Evolutionary conservation across 2,888 invertebrate genomes (phyloP).

Genomic region (Leptinotarsa juncta): DNA sequence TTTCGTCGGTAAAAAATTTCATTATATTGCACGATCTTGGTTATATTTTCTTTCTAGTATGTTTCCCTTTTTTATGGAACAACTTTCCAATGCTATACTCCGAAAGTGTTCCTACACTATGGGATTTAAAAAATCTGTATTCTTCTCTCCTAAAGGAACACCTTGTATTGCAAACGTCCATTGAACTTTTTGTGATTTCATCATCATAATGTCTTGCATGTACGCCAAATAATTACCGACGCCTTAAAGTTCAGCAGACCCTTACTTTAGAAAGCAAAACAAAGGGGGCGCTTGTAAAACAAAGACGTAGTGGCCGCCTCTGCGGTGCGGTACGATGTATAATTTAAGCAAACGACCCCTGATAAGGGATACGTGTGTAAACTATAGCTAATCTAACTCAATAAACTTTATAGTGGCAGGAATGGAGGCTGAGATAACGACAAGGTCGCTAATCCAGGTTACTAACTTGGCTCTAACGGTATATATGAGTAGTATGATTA

Average conservation of each 20-base stretch:
- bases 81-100: no score
- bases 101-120: no score
- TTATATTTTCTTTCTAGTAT: no score
- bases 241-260: conserved; percentile 54
- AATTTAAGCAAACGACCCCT: conserved; percentile 65
- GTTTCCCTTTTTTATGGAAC: no score
- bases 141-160: neutral
- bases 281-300: conserved; percentile 60
- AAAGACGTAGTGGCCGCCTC: conserved; percentile 58
- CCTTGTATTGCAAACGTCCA: conserved; percentile 8
- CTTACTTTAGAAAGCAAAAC: conserved; percentile 60
- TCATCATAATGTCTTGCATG: conserved; percentile 54
- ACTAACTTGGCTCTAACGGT: conserved; percentile 63
- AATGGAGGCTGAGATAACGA: conserved; percentile 66
- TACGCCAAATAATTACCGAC: conserved; percentile 53
- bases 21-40: no score
- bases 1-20: no score
- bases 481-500: conserved; percentile 59
- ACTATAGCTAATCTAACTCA: conserved; percentile 68
- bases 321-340: conserved; percentile 56
- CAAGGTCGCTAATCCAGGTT: conserved; percentile 64
- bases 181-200: conserved; percentile 35
- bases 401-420: conserved; percentile 68
- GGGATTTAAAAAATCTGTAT: no score
- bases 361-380: conserved; percentile 67